Evolutionary conservation across 2,888 invertebrate genomes (phyloP), one percentile per base, ranked within the genome.

Genomic region (Entomobrya multifasciata): DNA sequence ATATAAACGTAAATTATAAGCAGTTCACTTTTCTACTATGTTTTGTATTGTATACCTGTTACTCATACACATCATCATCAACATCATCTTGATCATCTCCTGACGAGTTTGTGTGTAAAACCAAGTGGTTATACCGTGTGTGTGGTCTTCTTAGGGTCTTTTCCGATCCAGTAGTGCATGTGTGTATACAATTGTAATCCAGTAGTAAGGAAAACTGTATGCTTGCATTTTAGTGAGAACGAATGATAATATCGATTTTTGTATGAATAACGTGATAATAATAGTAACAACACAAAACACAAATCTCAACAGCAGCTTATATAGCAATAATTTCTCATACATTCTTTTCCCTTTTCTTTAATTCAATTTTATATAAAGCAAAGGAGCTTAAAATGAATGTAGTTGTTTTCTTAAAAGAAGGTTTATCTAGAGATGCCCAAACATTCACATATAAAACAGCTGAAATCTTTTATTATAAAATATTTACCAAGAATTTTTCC

Each of bases 271-370:
- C 22, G 22, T 55, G 47, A 22, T 44, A 78, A 44, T 25, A 77
- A 47, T 60, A 77, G 44, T 57, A 65, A 25, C 5, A 57, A 57
- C 55, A 55, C 60, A n/a, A 52, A 17, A 8, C 3, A 27, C 11
- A 13, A 17, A 25, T 57, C 55, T 20, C 41, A 65, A 17, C 30
- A 30, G 27, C 52, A 27, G 15, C 60, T n/a, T n/a, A n/a, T n/a
- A 27, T 60, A 60, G 15, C 89, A 89, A 88, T 88, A 90, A 89
- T 90, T 89, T 89, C 87, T 88, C 90, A 88, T 89, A 88, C 90
- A 90, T 90, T 90, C 90, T n/a, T n/a, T 88, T 88, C 78, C 86
- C 89, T 88, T 89, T n/a, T n/a, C n/a, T n/a, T n/a, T n/a, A n/a
- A n/a, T 89, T 87, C 82, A 82, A 88, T 88, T 88, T 89, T 86